Conservation (phyloP, 2,797 vertebrate genomes). For the Spea hammondii region DNA sequence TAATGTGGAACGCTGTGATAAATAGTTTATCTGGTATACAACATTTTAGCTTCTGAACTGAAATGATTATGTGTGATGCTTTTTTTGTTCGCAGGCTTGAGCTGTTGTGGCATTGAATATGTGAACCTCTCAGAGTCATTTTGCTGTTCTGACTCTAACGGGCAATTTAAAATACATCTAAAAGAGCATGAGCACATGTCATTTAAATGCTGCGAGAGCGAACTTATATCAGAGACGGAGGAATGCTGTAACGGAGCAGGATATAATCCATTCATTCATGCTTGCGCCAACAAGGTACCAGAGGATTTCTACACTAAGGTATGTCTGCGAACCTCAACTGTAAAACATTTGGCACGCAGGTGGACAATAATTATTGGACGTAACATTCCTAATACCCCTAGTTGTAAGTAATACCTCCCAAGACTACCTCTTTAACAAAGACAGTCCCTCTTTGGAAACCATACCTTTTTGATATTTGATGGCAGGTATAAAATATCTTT, state of each 20-base stretch:
- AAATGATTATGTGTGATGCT: background rate
- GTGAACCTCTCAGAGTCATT: slow-evolving; percentile 81
- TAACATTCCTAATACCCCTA: no score
- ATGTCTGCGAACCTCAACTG: slow-evolving; percentile 57
- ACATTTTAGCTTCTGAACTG: no score
- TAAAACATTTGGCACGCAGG: background rate
- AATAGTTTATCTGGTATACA: no score
- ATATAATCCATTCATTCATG: slow-evolving; percentile 82
- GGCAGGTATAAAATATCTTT: no score
- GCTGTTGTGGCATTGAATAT: slow-evolving; percentile 86
- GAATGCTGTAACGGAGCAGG: slow-evolving; percentile 87
- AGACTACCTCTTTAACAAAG: no score
- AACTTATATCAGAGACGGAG: slow-evolving; percentile 80
- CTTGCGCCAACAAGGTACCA: slow-evolving; percentile 84
- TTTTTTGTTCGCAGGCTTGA: slow-evolving; percentile 72
- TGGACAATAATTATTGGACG: no score
- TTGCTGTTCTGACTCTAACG: slow-evolving; percentile 80
- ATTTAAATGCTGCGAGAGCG: slow-evolving; percentile 85
- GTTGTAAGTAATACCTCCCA: no score
- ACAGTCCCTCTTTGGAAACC: no score
- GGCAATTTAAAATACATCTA: slow-evolving; percentile 75
- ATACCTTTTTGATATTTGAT: no score
- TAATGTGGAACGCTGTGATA: no score
- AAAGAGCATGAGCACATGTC: slow-evolving; percentile 76
- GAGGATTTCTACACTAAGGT: slow-evolving; percentile 77